Evolutionary conservation across 2,888 invertebrate genomes (phyloP), one percentile per base, ranked within the genome.

Genomic region (Ecliptopera silaceata): DNA sequence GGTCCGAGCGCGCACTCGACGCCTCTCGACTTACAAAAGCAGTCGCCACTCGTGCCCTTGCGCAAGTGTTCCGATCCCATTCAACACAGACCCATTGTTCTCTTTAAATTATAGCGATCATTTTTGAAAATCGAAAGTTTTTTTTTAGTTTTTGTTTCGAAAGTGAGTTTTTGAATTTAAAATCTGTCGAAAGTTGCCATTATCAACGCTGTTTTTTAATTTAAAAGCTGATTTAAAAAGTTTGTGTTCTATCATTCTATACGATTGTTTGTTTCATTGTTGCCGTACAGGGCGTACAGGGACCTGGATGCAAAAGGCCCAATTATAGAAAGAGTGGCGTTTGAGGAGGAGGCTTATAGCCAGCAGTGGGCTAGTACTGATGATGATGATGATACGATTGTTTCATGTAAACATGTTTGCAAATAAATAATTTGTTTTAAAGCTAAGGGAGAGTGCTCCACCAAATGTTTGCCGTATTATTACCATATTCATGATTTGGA

Each of bases 401-500:
- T 32, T 32, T 32, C 1, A 12, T 12, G 32, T n/a, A 12, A 15
- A 13, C 2, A 15, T 10, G 6, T 26, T 26, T 26, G 26, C 26
- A 26, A 26, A 2, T 26, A 26, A 26, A 26, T 26, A 26, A 26
- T 26, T 12, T 10, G 6, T 15, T 39, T 48, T 6, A 5, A 38
- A 41, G 12, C 11, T 31, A 20, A 32, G 4, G 10, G 0, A 32
- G 32, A 32, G 42, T 26, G 20, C 15, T 34, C 36, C 6, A 18
- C 26, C 20, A 48, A 42, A 49, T 31, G 47, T 43, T 54, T 34
- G 38, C 50, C 48, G 43, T 22, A 57, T 48, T 51, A 63, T 66
- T 60, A 56, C 56, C 63, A 67, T 67, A 67, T 67, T 65, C 62
- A 65, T 65, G 63, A 64, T 45, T 29, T 48, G 47, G 36, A 61